Base-by-base conservation (phyloP, 2,113 vertebrate genomes). In the Cheirogaleus medius region DNA sequence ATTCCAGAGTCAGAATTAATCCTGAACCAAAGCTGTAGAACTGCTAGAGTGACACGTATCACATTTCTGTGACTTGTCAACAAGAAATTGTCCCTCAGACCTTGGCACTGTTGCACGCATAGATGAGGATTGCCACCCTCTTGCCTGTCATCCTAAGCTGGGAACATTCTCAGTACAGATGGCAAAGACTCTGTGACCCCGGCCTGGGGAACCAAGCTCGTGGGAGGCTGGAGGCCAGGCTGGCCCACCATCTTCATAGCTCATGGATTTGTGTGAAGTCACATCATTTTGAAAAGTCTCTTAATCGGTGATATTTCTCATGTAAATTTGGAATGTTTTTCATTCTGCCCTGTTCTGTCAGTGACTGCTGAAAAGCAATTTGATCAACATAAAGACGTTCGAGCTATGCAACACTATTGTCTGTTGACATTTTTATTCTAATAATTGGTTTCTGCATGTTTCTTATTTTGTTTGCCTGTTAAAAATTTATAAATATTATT, bases 301-400 rank as follows among this genome's bases (percentile, higher is more conserved):
- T 85, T 95, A 83, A 90, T 64, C 6, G 93, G 91, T 73, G 81
- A 94, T 93, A 37, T 91, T 87, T 90, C 91, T 81, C 69, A 91
- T 97, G 91, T 96, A 93, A 84, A 91, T 81, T 32, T 84, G 82
- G 60, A 63, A 71, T 96, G 68, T 91, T 95, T 92, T 96, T 89
- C 82, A 64, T 78, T 92, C 96, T 95, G 71, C 90, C 71, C 80
- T 94, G 80, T 95, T 74, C 92, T 95, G 34, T 95, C 63, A 60
- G 66, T 64, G 56, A 97, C 37, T 93, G 39, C 94, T 91, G 91
- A 87, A 95, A 95, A 93, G 63, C 39, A 68, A 4, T 74, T 77
- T 87, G 76, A 76, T 97, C 47, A 54, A 81, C 87, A 97, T 95
- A 97, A 97, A 97, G 91, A 73, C 52, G 54, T 87, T 93, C 73